Percentiles rank a stretch among this genome's conserved stretches.
phyloP scores from a whole-genome alignment of 2,113 vertebrate species.

The Siniperca chuatsi region DNA sequence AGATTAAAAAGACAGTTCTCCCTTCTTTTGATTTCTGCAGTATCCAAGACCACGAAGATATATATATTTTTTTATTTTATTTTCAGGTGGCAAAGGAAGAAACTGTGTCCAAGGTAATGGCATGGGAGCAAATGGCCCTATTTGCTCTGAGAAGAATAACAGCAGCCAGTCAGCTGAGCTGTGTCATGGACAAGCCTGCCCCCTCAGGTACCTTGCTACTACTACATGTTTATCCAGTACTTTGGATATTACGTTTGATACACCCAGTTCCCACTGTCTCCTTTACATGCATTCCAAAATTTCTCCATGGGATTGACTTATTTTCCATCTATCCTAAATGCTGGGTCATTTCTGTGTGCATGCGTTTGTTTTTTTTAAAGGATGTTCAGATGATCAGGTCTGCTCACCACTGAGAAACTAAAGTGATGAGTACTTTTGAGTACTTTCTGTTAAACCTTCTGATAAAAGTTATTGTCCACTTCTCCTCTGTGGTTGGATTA shows the following conservation, averaged over 20 bases:
- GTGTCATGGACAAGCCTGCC: slow-evolving; percentile 91
- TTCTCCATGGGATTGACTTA: background rate
- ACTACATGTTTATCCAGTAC: slow-evolving; percentile 27
- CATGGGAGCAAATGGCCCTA: slow-evolving; percentile 70
- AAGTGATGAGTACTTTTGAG: background rate
- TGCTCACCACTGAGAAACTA: background rate
- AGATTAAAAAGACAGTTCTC: background rate
- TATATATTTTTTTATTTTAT: background rate
- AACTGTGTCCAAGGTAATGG: slow-evolving; percentile 82
- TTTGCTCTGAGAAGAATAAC: slow-evolving; percentile 83
- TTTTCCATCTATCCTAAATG: background rate
- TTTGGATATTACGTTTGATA: background rate
- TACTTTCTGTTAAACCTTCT: background rate
- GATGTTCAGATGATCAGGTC: background rate
- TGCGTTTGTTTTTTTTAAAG: background rate
- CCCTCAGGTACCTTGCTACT: slow-evolving; percentile 83
- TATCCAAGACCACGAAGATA: background rate
- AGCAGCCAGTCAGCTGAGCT: slow-evolving; percentile 78
- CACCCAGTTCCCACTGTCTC: background rate
- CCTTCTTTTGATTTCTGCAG: background rate
- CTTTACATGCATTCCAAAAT: background rate
- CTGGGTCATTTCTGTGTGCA: background rate
- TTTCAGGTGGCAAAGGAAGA: slow-evolving; percentile 76
- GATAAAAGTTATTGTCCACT: background rate
- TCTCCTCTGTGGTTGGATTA: slow-evolving; percentile 54